Evolutionary conservation across 2,888 invertebrate genomes (phyloP), one percentile per base, ranked within the genome.

Genomic region (Patella ulyssiponensis): DNA sequence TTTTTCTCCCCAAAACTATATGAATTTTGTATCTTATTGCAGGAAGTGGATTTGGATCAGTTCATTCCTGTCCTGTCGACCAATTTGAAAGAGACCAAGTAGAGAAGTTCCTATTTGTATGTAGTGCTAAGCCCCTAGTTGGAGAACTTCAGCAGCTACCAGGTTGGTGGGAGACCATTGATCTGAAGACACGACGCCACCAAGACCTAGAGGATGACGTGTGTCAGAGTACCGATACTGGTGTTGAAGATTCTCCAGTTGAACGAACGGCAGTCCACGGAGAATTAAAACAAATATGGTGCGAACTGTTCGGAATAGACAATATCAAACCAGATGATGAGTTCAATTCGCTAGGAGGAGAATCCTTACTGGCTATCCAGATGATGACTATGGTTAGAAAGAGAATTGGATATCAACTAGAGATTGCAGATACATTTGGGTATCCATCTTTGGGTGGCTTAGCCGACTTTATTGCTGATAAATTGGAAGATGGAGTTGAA

Each of bases 401-500:
- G 20, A 71, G 72, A 17, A 76, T 76, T 27, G 72, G 76, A 1
- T 76, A 72, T 64, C 72, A 71, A 54, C 56, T 76, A 20, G 76
- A 76, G 52, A 76, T 76, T 20, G 76, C 76, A n/a, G 72, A 76
- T 70, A 76, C 76, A n/a, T 76, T 76, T 70, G 71, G 72, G 33
- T 72, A 76, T 20, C 71, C 76, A 15, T 56, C 72, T 17, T 20
- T 76, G 20, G 76, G 64, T 44, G 54, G 44, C 14, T 33, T 76
- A 20, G 76, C 54, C 44, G 52, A 72, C 44, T 72, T 23, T 20
- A 64, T 64, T 64, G 64, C 64, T 64, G 64, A 64, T 64, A 20
- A 64, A 64, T 23, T 64, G 23, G 64, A 64, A 23, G 64, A 64
- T 20, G 15, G 14, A 12, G 64, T 23, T 23, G 64, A 64, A 23